These are phyloP conservation scores for Peromyscus californicus DNA, from an alignment of 2,113 vertebrate genomes.

Conservation along the genomic window DNA sequence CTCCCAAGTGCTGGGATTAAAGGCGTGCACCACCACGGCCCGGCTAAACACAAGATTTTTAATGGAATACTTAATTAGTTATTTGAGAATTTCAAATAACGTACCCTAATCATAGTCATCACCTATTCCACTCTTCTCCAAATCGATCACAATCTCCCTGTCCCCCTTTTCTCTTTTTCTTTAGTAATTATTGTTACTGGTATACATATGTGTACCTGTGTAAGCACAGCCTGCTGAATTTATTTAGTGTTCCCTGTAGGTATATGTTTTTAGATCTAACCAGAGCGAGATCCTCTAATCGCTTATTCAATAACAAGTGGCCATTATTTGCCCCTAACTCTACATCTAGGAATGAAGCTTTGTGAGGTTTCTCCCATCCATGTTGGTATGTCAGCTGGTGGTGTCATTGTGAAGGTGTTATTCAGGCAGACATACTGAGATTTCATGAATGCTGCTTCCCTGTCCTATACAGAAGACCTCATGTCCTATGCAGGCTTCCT, in stretches of 20 bases:
- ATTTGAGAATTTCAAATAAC: background rate
- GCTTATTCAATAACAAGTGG: too few relatives aligned
- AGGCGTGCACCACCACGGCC: too few relatives aligned
- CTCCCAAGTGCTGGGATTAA: too few relatives aligned
- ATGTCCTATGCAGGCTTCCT: background rate
- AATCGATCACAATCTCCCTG: background rate
- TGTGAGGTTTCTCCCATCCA: background rate
- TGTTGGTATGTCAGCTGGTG: background rate
- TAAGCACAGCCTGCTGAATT: background rate
- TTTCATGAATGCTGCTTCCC: background rate
- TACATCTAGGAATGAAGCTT: background rate
- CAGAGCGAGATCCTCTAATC: background rate
- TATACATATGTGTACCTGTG: background rate
- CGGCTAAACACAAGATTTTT: background rate
- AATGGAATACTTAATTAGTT: background rate
- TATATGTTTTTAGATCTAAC: background rate
- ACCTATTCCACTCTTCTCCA: background rate
- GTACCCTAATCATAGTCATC: background rate
- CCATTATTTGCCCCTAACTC: background rate
- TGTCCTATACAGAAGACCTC: too few relatives aligned
- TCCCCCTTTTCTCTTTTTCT: background rate
- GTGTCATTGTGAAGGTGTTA: background rate
- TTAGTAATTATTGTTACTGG: background rate
- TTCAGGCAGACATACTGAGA: background rate
- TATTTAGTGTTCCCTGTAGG: background rate